Evolutionary conservation across 1,140 invertebrate species (phyloP).

Genomic region (Trichonephila inaurata): DNA sequence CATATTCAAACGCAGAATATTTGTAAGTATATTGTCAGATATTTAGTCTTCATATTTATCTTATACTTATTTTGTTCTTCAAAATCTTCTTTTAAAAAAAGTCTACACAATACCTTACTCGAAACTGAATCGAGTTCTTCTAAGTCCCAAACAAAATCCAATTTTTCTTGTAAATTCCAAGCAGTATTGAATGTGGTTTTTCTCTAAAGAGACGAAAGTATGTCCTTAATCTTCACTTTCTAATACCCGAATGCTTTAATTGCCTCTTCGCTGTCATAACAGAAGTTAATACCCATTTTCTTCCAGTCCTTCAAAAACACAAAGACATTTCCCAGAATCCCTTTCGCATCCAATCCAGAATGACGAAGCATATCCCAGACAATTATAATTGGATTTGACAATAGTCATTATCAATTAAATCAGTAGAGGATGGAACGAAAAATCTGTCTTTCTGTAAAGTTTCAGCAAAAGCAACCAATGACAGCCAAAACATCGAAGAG

Average conservation of each 20-base stretch:
- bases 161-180: too few species aligned
- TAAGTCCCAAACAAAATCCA: too few species aligned
- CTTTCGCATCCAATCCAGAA: neutral
- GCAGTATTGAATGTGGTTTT: too few species aligned
- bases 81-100: too few species aligned
- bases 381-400: conserved; percentile 3
- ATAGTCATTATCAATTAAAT: conserved; percentile 5
- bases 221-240: neutral
- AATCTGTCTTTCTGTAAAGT: neutral
- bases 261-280: neutral
- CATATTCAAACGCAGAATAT: too few species aligned
- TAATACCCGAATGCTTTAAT: neutral
- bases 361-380: neutral
- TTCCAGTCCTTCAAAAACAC: neutral
- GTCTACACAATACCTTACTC: too few species aligned
- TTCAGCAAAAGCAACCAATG: neutral
- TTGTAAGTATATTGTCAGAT: too few species aligned
- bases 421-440: neutral
- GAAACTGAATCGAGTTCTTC: too few species aligned
- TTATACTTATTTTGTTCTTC: too few species aligned
- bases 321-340: neutral
- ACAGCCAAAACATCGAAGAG: neutral
- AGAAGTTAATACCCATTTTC: neutral
- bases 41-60: too few species aligned
- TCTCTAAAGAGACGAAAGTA: neutral